A percentile compares a stretch with the other conserved stretches of the same genome.
phyloP scores from a whole-genome alignment of 1,140 invertebrate genomes.

The Papilio helenus region DNA sequence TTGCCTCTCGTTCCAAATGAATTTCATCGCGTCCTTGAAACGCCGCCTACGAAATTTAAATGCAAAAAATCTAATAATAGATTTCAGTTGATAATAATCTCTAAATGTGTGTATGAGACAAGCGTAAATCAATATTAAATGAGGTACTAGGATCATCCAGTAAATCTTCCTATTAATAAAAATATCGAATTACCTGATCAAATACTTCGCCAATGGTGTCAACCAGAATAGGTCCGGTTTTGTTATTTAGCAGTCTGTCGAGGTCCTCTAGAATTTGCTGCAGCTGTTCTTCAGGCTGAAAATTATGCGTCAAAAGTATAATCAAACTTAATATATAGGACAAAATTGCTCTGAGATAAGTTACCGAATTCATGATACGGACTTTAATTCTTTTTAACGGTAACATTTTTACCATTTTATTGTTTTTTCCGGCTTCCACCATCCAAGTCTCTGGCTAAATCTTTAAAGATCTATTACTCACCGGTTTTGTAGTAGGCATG shows the following conservation, averaged over 20 bases:
- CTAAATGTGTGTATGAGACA: not conserved
- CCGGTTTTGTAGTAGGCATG: conserved; percentile 39
- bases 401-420: not conserved
- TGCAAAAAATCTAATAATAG: not conserved
- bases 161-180: not conserved
- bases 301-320: not conserved
- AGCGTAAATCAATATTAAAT: not conserved
- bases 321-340: not conserved
- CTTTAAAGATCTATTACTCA: conserved; percentile 15
- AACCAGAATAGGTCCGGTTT: conserved; percentile 48
- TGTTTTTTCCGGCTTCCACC: not conserved
- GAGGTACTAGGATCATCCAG: too few relatives aligned
- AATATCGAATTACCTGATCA: conserved; percentile 43
- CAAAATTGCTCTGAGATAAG: too few relatives aligned
- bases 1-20: too few relatives aligned
- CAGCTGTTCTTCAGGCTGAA: conserved; percentile 67
- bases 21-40: too few relatives aligned
- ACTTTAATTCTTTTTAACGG: not conserved
- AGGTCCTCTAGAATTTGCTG: conserved; percentile 65
- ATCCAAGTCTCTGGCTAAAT: not conserved
- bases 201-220: conserved; percentile 60
- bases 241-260: conserved; percentile 55
- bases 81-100: not conserved
- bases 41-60: not conserved
- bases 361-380: not conserved